Conservation (phyloP, 1,140 invertebrate genomes). For the Pseudachorutes palmiensis region DNA sequence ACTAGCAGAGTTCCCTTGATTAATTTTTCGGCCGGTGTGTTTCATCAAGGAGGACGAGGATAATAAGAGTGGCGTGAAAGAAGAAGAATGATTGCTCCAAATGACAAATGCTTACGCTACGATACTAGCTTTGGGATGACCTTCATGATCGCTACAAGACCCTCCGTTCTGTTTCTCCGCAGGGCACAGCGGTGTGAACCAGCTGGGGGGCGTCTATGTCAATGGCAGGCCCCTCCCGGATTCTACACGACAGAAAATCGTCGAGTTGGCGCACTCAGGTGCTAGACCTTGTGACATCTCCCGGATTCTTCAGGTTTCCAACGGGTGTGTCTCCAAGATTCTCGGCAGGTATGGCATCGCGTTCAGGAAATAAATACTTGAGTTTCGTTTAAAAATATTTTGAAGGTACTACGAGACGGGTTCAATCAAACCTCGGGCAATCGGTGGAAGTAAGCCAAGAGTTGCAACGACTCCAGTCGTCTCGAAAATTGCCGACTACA, state of each 20-base stretch:
- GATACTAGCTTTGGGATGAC: background rate
- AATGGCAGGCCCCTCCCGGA: conserved; percentile 95
- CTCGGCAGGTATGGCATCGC: conserved; percentile 68
- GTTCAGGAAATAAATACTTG: background rate
- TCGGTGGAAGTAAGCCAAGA: conserved; percentile 88
- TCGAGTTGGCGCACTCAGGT: conserved; percentile 92
- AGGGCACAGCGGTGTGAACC: conserved; percentile 95
- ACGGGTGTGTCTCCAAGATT: conserved; percentile 92
- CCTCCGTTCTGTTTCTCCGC: conserved; percentile 37
- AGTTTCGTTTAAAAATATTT: conserved; percentile 17
- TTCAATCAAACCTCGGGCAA: conserved; percentile 87
- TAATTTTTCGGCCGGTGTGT: too few relatives aligned
- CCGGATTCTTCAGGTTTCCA: conserved; percentile 89
- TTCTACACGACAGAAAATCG: conserved; percentile 93
- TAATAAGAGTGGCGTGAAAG: too few relatives aligned
- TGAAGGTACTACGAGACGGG: conserved; percentile 96
- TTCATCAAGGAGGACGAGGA: too few relatives aligned
- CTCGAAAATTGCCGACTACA: conserved; percentile 89
- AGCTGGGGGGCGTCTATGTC: conserved; percentile 95
- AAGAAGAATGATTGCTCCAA: background rate
- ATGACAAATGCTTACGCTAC: background rate
- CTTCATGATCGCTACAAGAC: conserved; percentile 5
- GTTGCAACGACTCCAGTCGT: conserved; percentile 93
- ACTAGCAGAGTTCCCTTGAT: background rate
- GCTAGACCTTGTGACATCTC: conserved; percentile 97